These are phyloP conservation scores for Eidolon dupreanum DNA, from an alignment of 2,797 vertebrate genomes.

Conservation along the genomic window DNA sequence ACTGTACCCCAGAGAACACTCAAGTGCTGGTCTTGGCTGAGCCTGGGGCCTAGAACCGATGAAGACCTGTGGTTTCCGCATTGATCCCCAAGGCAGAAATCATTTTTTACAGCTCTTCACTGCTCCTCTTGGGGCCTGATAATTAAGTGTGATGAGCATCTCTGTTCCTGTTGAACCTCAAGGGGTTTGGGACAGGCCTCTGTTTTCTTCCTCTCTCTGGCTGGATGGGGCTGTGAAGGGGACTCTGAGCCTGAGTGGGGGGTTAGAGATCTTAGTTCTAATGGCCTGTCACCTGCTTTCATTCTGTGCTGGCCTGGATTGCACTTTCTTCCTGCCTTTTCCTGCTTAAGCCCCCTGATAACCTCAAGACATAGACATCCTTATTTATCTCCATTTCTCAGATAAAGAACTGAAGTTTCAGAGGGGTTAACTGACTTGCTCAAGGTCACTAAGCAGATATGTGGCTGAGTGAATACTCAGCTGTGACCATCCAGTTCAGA, in stretches of 20 bases:
- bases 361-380: background rate
- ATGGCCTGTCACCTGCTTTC: rapidly evolving
- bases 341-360: too few species aligned
- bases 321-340: background rate
- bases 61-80: background rate
- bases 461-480: background rate
- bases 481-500: background rate
- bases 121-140: background rate
- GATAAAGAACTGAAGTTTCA: background rate
- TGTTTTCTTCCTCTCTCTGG: background rate
- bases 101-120: background rate
- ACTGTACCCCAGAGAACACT: rapidly evolving
- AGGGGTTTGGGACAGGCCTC: background rate
- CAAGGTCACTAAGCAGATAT: background rate
- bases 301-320: background rate
- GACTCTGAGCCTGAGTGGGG: background rate
- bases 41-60: rapidly evolving
- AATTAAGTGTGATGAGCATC: too few species aligned
- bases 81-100: too few species aligned
- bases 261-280: too few species aligned
- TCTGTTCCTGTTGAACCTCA: background rate
- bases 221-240: background rate
- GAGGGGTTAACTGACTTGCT: background rate
- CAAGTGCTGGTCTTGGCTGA: rapidly evolving
- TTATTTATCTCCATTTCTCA: background rate